These are phyloP conservation scores for Chaenocephalus aceratus DNA, from an alignment of 2,113 vertebrate genomes.

Conservation along the genomic window DNA sequence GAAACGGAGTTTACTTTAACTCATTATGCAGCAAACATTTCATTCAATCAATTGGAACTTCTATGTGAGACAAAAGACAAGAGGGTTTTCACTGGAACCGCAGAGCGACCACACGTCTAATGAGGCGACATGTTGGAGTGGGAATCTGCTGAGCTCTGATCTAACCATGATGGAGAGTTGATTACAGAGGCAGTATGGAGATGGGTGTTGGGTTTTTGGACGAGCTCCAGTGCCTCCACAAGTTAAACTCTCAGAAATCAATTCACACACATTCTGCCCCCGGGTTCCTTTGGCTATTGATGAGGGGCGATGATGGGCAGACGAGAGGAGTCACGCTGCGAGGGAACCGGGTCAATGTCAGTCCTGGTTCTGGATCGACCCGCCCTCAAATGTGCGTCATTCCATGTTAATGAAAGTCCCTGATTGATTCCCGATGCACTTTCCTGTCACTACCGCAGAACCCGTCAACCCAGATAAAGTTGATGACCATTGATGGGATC, in stretches of 20 bases:
- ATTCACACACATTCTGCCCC: slow-evolving; percentile 49
- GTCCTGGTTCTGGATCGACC: slow-evolving; percentile 74
- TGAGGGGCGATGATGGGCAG: slow-evolving; percentile 57
- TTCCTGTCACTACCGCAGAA: slow-evolving; percentile 38
- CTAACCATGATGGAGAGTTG: slow-evolving; percentile 58
- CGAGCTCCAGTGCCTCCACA: slow-evolving; percentile 46
- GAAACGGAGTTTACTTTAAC: slow-evolving; percentile 10
- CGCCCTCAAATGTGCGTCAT: slow-evolving; percentile 43
- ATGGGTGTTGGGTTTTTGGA: slow-evolving; percentile 66
- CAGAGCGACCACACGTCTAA: slow-evolving; percentile 19
- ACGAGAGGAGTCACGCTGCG: slow-evolving; percentile 26
- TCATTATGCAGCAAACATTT: slow-evolving; percentile 21
- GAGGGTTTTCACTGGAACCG: slow-evolving; percentile 30
- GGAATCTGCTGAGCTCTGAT: slow-evolving; percentile 29
- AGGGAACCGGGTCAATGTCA: slow-evolving; percentile 76
- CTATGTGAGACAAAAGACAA: neutral
- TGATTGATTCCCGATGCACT: slow-evolving; percentile 51
- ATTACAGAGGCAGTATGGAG: slow-evolving; percentile 36
- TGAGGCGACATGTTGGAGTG: neutral
- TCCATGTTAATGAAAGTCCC: slow-evolving; percentile 75
- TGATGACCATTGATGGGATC: slow-evolving; percentile 23
- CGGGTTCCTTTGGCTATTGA: slow-evolving; percentile 49
- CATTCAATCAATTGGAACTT: neutral
- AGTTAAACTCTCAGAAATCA: slow-evolving; percentile 51
- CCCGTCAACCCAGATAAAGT: slow-evolving; percentile 36